Conservation (phyloP, 2,113 vertebrate species). For the Bos indicus region DNA sequence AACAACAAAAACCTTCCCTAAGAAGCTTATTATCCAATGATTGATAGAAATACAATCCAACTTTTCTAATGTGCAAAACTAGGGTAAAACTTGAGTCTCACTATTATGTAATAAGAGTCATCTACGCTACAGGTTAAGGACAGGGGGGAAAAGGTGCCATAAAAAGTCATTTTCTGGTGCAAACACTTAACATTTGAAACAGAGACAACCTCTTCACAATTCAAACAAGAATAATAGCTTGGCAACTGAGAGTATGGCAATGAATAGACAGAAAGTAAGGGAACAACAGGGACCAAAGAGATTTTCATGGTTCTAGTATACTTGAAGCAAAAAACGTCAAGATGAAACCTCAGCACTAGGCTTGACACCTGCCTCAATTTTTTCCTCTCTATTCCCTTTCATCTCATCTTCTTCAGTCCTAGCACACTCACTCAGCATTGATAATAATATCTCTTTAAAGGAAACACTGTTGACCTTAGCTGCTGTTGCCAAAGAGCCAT, state of each 20-base stretch:
- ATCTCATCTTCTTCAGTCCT: background rate
- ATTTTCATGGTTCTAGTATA: background rate
- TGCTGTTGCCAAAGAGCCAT: background rate
- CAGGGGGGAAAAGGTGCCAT: background rate
- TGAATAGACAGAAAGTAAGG: background rate
- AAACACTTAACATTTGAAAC: background rate
- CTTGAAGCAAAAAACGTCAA: background rate
- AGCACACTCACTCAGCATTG: background rate
- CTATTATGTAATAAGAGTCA: background rate
- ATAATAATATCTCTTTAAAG: background rate
- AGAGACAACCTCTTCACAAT: background rate
- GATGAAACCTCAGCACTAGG: background rate
- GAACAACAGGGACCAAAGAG: background rate
- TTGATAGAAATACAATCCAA: background rate
- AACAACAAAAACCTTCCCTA: background rate
- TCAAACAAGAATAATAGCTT: background rate
- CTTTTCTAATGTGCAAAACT: background rate
- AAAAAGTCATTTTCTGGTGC: background rate
- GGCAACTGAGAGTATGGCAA: background rate
- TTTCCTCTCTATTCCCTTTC: background rate
- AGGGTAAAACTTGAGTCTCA: background rate
- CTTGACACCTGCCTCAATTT: background rate
- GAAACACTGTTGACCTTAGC: background rate
- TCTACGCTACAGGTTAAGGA: background rate
- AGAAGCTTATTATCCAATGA: background rate